A percentile compares a stretch with the other conserved stretches of the same genome.
Evolutionary conservation across 2,113 vertebrate genomes (phyloP).

Genomic region (Salminus brasiliensis): DNA sequence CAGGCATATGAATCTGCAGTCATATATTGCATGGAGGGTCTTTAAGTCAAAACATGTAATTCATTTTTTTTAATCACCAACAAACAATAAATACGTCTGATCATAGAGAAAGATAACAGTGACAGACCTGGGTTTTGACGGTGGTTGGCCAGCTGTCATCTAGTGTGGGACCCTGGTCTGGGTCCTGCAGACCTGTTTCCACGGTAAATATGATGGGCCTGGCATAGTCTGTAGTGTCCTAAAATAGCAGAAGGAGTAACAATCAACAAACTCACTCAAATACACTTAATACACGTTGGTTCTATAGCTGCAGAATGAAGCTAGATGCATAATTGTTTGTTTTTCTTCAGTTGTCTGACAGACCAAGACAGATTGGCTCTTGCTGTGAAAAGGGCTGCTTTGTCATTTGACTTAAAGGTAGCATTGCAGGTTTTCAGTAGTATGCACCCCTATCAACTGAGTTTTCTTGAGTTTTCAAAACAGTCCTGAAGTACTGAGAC

Average conservation of each 20-base stretch:
- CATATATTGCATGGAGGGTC: no score
- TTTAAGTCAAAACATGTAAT: no score
- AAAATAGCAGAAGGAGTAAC: neutral
- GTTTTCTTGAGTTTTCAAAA: no score
- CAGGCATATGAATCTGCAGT: neutral
- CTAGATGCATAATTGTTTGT: neutral
- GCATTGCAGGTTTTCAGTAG: no score
- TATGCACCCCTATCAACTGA: no score
- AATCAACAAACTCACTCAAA: slow-evolving; percentile 15
- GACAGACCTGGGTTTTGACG: slow-evolving; percentile 80
- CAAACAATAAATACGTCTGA: no score
- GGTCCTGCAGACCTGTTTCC: slow-evolving; percentile 80
- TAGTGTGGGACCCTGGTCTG: slow-evolving; percentile 77
- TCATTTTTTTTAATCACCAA: no score
- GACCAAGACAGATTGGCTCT: no score
- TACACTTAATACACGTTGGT: neutral
- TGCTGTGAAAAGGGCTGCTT: no score
- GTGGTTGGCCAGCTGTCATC: slow-evolving; percentile 91
- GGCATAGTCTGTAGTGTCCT: slow-evolving; percentile 94
- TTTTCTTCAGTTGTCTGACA: no score
- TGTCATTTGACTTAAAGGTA: no score
- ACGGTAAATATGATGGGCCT: slow-evolving; percentile 88
- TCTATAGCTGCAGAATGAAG: neutral
- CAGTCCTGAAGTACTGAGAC: no score
- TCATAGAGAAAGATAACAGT: neutral